Evolutionary conservation across 2,113 vertebrate genomes (phyloP), one percentile per base, ranked within the genome.

Genomic region (Melanocharis versteri): DNA sequence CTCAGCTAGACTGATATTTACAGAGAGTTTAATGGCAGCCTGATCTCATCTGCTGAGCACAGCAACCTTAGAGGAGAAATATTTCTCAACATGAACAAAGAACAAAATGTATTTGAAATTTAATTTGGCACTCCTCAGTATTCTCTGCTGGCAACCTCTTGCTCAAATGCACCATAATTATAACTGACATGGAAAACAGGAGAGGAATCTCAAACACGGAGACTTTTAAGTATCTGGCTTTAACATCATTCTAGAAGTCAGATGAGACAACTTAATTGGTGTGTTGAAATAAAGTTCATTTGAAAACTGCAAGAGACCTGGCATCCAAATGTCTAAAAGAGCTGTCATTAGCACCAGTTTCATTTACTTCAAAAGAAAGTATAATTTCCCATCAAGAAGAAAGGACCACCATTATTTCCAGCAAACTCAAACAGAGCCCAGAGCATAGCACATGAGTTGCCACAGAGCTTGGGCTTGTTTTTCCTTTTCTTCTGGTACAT

Each of bases 101-200:
- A 92, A 56, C 69, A 91, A 95, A 96, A 94, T 75, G 50, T 83
- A 93, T 96, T 45, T 83, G 87, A 87, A 97, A 95, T 92, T 81
- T 93, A 91, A 96, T 93, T 92, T 94, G 73, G 51, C 89, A 83
- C 24, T 96, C 82, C 27, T 93, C 61, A 69, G 37, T 65, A 89
- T 73, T 91, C 83, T 90, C 82, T 71, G 61, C 62, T 94, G 87
- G 83, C 50, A 92, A 39, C 22, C 62, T 71, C 87, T 83, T 84
- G 33, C 78, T 90, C 54, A 91, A 95, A 96, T 90, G 70, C 65
- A 83, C 80, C 15, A 10, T 87, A 94, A 94, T 87, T 90, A 54
- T 51, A 95, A 96, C 26, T 83, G 85, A 93, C 47, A 8, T 23
- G 66, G 45, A 92, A 87, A 89, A 95, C 65, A 68, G 51, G 28